Base-by-base conservation (phyloP, 2,888 invertebrate genomes). In the Acanthosepion pharaonis region DNA sequence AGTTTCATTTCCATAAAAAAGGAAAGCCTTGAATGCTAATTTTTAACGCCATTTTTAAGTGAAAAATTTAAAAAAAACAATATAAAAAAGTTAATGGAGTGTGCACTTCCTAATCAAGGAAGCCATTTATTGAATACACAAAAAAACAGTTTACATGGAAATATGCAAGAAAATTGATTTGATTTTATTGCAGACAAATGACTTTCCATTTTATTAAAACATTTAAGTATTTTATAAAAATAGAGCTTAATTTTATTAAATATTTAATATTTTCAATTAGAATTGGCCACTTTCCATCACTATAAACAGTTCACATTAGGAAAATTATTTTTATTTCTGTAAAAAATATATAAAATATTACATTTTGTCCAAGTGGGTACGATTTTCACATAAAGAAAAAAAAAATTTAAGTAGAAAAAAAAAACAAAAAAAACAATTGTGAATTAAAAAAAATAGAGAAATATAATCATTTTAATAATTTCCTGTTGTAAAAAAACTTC, bases 11-110 rank as follows among this genome's bases (percentile, higher is more conserved):
- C 15, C 2, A n/a, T n/a, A n/a, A 78, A 78, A 59, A 78, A 78
- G 78, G 33, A 78, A 78, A 78, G 23, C 78, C 78, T 78, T 78
- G 78, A 78, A 78, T 78, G 5, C n/a, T 78, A 59, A 23, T 78
- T 78, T 78, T 9, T 11, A n/a, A 78, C 8, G 5, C 78, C n/a
- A n/a, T 78, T 15, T 59, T 20, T 59, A 59, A 59, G 23, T 59
- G n/a, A 78, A 78, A 78, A 78, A 78, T n/a, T n/a, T n/a, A 78
- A n/a, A n/a, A 78, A 78, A 78, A 78, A 78, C 78, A 78, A 78
- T 78, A 78, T 78, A 78, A 78, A 78, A 78, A 78, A 78, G n/a
- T 59, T 78, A 78, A 78, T 78, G n/a, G 15, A n/a, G 78, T 78
- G 78, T 78, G 78, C 78, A 78, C 78, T 78, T 78, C 78, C 78